Percentiles rank a stretch among this genome's conserved stretches.
These are phyloP conservation scores for Nasonia longicornis DNA, from an alignment of 1,140 invertebrate species.

Conservation along the genomic window DNA sequence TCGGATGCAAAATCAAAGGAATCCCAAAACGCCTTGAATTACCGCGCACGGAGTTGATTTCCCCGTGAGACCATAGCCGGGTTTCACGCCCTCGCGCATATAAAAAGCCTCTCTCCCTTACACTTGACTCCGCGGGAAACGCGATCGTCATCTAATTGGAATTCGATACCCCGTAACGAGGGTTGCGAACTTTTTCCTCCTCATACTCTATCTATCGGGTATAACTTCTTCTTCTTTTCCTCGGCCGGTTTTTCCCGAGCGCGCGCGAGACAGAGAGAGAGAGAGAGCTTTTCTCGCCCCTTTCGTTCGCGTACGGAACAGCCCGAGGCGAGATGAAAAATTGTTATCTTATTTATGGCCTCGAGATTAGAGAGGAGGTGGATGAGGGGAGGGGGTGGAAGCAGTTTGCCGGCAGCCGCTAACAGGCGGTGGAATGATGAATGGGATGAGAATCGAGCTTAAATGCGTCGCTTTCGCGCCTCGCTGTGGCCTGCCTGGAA, in stretches of 20 bases:
- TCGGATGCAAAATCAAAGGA: slow-evolving; percentile 54
- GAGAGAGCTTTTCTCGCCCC: slow-evolving; percentile 37
- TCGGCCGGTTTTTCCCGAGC: slow-evolving; percentile 3
- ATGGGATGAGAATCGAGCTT: slow-evolving; percentile 49
- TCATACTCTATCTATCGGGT: neutral
- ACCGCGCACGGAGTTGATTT: slow-evolving; percentile 58
- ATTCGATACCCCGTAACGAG: slow-evolving; percentile 65
- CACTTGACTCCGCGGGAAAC: slow-evolving; percentile 50
- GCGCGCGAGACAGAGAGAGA: neutral
- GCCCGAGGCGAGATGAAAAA: slow-evolving; percentile 57
- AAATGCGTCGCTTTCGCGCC: slow-evolving; percentile 28
- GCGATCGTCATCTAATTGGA: slow-evolving; percentile 67
- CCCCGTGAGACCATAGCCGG: slow-evolving; percentile 50
- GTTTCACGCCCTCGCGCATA: slow-evolving; percentile 44
- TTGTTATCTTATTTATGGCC: slow-evolving; percentile 65
- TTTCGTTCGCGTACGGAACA: slow-evolving; percentile 32
- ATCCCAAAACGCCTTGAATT: slow-evolving; percentile 61
- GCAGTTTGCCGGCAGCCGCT: slow-evolving; percentile 49
- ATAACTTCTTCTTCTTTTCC: slow-evolving; percentile 34
- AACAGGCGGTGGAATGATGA: slow-evolving; percentile 59
- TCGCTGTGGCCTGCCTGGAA: neutral
- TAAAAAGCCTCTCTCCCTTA: slow-evolving; percentile 9
- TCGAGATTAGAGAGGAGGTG: slow-evolving; percentile 54
- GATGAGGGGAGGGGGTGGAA: slow-evolving; percentile 33
- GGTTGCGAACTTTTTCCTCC: slow-evolving; percentile 60